These are phyloP conservation scores for Drosophila rellima DNA, from an alignment of 2,888 invertebrate species.

Conservation along the genomic window DNA sequence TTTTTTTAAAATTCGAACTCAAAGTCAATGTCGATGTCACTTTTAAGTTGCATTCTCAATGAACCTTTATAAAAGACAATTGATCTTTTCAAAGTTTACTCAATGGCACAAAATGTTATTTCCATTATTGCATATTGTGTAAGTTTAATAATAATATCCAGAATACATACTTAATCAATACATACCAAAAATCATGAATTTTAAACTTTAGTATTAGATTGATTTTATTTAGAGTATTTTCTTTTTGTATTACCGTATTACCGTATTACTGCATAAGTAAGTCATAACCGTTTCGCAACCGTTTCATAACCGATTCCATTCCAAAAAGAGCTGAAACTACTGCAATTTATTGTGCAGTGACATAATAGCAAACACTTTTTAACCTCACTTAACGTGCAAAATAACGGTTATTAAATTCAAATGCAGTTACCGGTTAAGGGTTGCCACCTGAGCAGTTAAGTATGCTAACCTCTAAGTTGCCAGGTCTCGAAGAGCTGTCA, in stretches of 20 bases:
- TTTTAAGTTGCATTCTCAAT: neutral
- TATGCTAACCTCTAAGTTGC: slow-evolving; percentile 6
- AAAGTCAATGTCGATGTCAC: neutral
- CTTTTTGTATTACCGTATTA: too few relatives aligned
- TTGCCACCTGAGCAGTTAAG: slow-evolving; percentile 14
- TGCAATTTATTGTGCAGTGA: too few relatives aligned
- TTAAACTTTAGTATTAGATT: too few relatives aligned
- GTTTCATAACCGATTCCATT: neutral
- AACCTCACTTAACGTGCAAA: neutral
- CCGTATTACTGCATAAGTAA: too few relatives aligned
- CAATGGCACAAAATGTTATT: too few relatives aligned
- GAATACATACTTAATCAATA: too few relatives aligned
- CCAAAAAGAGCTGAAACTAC: neutral
- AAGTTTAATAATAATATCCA: too few relatives aligned
- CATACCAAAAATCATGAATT: too few relatives aligned
- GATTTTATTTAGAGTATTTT: too few relatives aligned
- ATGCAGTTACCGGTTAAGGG: slow-evolving; percentile 9
- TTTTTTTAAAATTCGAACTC: slow-evolving; percentile 12
- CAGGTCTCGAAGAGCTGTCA: slow-evolving; percentile 12
- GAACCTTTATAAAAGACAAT: too few relatives aligned
- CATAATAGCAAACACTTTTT: neutral
- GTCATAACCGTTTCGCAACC: neutral
- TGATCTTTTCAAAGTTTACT: too few relatives aligned
- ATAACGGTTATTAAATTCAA: slow-evolving; percentile 20
- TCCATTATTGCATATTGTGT: too few relatives aligned